Evolutionary conservation across 2,888 invertebrate species (phyloP), one percentile per base, ranked within the genome.

Genomic region (Notodonta dromedarius): DNA sequence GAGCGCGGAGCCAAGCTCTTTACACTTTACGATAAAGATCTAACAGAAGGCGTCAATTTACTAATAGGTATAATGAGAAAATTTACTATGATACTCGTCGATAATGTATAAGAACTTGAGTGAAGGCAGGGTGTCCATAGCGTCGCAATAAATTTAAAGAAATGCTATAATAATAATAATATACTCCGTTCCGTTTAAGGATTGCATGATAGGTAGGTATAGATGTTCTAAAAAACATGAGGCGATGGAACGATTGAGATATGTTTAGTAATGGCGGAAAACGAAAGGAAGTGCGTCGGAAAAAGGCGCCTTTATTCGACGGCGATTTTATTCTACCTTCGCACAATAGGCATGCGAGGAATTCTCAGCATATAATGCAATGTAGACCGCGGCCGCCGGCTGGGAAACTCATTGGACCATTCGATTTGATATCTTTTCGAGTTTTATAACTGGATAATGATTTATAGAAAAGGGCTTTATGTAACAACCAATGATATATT

Each of bases 11-110:
- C 89, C 24, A 96, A 96, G 78, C 93, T 96, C 70, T 95, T 96
- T 82, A 96, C 96, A 7, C 91, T 96, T 40, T 96, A 96, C 80
- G 96, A 96, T 84, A 96, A 96, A 87, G 96, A 96, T 85, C 94
- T 96, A 67, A 95, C 95, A 57, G 96, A 96, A 84, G 96, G 96
- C 69, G 95, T 95, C 81, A 96, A 96, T 90, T 94, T 96, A 76
- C 94, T 96, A 73, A 96, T 96, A 92, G 96, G 96, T 96, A n/a
- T 46, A 46, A 46, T 46, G n/a, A 46, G 2, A n/a, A 44, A 46
- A 46, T 42, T 1, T 42, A 7, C 7, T 1, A 42, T 11, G 42
- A n/a, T n/a, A n/a, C n/a, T n/a, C n/a, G n/a, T n/a, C n/a, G n/a
- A n/a, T n/a, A n/a, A n/a, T n/a, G n/a, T n/a, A n/a, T n/a, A n/a